Evolutionary conservation across 2,888 invertebrate species (phyloP), one percentile per base, ranked within the genome.

Genomic region (Hyalella azteca): DNA sequence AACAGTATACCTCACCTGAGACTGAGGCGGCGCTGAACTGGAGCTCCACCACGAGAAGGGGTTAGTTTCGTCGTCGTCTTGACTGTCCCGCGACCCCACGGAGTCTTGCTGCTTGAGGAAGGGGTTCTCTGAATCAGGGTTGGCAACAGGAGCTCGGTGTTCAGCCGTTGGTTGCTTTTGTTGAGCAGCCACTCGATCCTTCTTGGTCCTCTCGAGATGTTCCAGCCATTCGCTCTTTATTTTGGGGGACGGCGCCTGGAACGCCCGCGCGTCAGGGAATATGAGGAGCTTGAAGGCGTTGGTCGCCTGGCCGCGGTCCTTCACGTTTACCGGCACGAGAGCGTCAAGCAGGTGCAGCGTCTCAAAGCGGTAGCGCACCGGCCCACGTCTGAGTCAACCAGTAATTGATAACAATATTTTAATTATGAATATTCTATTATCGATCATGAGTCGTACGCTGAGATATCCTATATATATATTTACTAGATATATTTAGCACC

Each of bases 121-220:
- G 3, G 48, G 3, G 2, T 40, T n/a, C n/a, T 66, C 66, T 9
- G n/a, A 19, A 0, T 97, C 97, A 85, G 97, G 94, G 86, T 93
- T 29, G 11, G 75, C 29, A n/a, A 15, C 29, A 9, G 75, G 15
- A 13, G 26, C 92, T 13, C 97, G 96, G 89, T 98, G 97, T 78
- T 98, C 89, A 88, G 98, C 97, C 87, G 98, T 98, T 0, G 95
- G 93, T 3, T 95, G 92, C 79, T 98, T 88, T 97, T 97, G 97
- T 87, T 95, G 95, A 0, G 95, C 95, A 60, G 89, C 88, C 85
- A 85, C 79, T 54, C 82, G 81, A 50, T 79, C 91, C 87, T 95
- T 95, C 87, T 97, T 96, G 0, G 95, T 94, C 85, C 93, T 91
- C 87, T 97, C 97, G 87, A 97, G 93, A 87, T 95, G 94, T 85